A percentile compares a stretch with the other conserved stretches of the same genome.
Conservation (phyloP, 2,888 invertebrate species). For the Eupithecia insigniata region DNA sequence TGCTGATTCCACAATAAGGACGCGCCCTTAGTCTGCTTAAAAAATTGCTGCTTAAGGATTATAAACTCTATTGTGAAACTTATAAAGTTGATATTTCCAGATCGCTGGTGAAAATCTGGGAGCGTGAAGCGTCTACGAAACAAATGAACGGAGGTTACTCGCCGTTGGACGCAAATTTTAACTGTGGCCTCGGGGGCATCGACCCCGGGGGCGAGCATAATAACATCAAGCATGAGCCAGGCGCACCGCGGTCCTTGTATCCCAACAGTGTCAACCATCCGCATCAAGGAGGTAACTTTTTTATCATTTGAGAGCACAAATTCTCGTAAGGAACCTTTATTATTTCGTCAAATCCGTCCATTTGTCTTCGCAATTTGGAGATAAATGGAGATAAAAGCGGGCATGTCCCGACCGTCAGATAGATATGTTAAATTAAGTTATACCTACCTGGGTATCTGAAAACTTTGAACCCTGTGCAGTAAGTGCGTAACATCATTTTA, state of each 20-base stretch:
- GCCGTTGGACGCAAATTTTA: conserved; percentile 85
- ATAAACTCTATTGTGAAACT: neutral
- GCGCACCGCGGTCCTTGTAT: conserved; percentile 70
- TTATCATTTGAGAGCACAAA: neutral
- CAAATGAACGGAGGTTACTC: conserved; percentile 83
- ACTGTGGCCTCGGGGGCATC: conserved; percentile 87
- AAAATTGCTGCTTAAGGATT: neutral
- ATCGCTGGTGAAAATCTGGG: conserved; percentile 93
- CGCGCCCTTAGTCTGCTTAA: neutral
- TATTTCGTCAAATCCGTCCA: neutral
- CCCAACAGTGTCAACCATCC: conserved; percentile 70
- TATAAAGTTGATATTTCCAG: conserved; percentile 48
- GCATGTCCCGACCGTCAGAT: too few species aligned
- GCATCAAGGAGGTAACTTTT: conserved; percentile 69
- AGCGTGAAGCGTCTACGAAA: conserved; percentile 87
- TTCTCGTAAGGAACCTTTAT: too few species aligned
- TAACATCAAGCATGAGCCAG: conserved; percentile 75
- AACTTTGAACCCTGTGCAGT: too few species aligned
- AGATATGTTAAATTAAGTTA: too few species aligned
- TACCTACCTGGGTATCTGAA: too few species aligned
- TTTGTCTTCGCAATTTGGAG: neutral
- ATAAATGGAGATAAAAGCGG: too few species aligned
- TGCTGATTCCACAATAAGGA: neutral
- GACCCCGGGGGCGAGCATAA: conserved; percentile 86
- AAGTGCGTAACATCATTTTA: too few species aligned